A percentile compares a stretch with the other conserved stretches of the same genome.
Evolutionary conservation across 2,113 vertebrate genomes (phyloP).

Genomic region (Malurus alboscapulatus): DNA sequence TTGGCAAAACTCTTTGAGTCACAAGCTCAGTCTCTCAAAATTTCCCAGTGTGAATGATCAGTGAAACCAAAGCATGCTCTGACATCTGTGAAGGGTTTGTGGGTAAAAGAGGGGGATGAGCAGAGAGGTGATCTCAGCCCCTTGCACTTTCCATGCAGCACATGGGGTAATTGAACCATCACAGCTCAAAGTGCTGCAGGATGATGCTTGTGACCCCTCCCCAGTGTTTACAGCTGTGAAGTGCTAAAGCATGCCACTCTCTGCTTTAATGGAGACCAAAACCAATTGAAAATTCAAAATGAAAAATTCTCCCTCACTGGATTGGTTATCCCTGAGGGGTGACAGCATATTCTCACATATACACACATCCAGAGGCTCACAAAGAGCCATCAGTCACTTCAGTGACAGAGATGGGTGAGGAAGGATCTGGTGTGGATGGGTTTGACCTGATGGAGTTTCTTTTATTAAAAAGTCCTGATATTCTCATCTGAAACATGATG

Average conservation of each 20-base stretch:
- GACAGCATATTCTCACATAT: background rate
- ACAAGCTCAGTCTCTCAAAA: slow-evolving; percentile 33
- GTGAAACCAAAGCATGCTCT: background rate
- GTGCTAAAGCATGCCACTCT: background rate
- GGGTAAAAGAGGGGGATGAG: slow-evolving; percentile 2
- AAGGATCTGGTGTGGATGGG: background rate
- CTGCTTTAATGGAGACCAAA: background rate
- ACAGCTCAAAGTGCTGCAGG: background rate
- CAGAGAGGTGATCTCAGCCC: slow-evolving; percentile 8
- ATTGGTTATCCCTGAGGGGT: background rate
- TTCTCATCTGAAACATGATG: rapidly evolving
- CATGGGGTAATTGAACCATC: background rate
- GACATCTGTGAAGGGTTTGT: slow-evolving; percentile 20
- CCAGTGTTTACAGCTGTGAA: background rate
- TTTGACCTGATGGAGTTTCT: background rate
- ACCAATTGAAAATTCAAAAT: background rate
- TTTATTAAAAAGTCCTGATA: background rate
- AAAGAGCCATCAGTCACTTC: background rate
- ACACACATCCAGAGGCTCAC: background rate
- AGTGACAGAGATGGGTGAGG: background rate
- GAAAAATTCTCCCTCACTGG: background rate
- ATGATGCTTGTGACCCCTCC: background rate
- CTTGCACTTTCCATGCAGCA: background rate
- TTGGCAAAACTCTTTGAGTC: slow-evolving; percentile 58
- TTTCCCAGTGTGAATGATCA: slow-evolving; percentile 42